Base-by-base conservation (phyloP, 2,113 vertebrate genomes). In the Hemibates koningsi region DNA sequence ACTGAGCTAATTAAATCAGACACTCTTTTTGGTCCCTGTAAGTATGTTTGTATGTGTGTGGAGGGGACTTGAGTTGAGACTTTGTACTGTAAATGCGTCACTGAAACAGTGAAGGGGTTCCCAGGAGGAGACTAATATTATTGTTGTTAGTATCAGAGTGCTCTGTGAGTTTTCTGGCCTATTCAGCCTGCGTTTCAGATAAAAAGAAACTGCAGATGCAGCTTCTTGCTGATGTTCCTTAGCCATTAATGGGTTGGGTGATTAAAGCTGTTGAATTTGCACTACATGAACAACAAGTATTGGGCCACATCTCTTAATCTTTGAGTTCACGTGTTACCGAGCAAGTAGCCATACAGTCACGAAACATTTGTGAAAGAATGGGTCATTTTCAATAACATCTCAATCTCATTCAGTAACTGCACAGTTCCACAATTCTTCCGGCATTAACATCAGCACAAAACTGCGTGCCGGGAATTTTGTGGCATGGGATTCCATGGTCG, bases 1-100 rank as follows among this genome's bases (percentile, higher is more conserved):
- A 95, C 89, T 94, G 92, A 54, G 86, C 93, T 95, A 96, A 95
- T 96, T 96, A 96, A 96, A 95, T 95, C 94, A 95, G 93, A 88
- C 83, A 91, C 88, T 92, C 88, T 91, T 92, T 93, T 93, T 86
- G 86, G 83, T 91, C 90, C 92, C 85, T 83, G 82, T 85, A 52
- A 89, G 76, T 91, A 73, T 88, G 90, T 93, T 86, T 93, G 89
- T 89, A 63, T 89, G 86, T 61, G 87, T 73, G 92, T 80, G 87
- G 63, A 82, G 91, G 94, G 92, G 92, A 93, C 94, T 90, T 24
- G 66, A 90, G 91, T 61, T 43, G 50, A 95, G 95, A 81, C 93
- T 95, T 95, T 94, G 92, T 95, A 94, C 91, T 93, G 92, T 94
- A 94, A 94, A 95, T 94, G 88, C 93, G 94, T 93, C 94, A 93